Evolutionary conservation across 1,140 invertebrate species (phyloP).

Genomic region (Drosophila sp.): DNA sequence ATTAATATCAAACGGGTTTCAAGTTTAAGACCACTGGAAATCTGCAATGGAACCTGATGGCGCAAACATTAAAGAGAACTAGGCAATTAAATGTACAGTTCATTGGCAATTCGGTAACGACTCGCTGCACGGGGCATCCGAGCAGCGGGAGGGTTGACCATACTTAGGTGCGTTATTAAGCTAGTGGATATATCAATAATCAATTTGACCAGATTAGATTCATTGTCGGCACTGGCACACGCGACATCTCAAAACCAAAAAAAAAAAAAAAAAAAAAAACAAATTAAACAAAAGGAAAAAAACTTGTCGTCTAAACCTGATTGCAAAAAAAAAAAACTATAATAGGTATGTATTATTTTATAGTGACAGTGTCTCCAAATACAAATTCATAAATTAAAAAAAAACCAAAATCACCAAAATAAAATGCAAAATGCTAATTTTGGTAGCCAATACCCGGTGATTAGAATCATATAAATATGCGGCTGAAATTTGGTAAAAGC

Average conservation of each 20-base stretch:
- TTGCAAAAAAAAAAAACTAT: slow-evolving; percentile 64
- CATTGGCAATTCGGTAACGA: slow-evolving; percentile 3
- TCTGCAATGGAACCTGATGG: slow-evolving; percentile 11
- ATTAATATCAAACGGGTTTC: slow-evolving; percentile 3
- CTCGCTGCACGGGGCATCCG: background rate
- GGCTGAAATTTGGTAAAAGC: slow-evolving; percentile 44
- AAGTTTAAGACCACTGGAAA: background rate
- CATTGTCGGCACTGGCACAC: slow-evolving; percentile 25
- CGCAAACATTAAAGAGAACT: slow-evolving; percentile 8
- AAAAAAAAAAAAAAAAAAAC: slow-evolving; percentile 33
- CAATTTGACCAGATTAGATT: slow-evolving; percentile 35
- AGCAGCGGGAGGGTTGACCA: slow-evolving; percentile 29
- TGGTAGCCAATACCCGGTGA: slow-evolving; percentile 42
- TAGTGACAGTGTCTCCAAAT: slow-evolving; percentile 58
- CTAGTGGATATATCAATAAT: slow-evolving; percentile 43
- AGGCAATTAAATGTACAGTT: slow-evolving; percentile 10
- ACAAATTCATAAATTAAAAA: slow-evolving; percentile 75
- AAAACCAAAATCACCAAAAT: slow-evolving; percentile 22
- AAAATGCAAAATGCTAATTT: slow-evolving; percentile 64
- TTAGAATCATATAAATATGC: slow-evolving; percentile 80
- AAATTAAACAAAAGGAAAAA: slow-evolving; percentile 46
- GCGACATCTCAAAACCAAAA: slow-evolving; percentile 12
- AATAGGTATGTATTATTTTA: slow-evolving; percentile 66
- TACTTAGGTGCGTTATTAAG: slow-evolving; percentile 20
- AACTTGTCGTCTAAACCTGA: slow-evolving; percentile 63